phyloP scores from a whole-genome alignment of 2,888 invertebrate genomes.

The Priocnemis perturbator region DNA sequence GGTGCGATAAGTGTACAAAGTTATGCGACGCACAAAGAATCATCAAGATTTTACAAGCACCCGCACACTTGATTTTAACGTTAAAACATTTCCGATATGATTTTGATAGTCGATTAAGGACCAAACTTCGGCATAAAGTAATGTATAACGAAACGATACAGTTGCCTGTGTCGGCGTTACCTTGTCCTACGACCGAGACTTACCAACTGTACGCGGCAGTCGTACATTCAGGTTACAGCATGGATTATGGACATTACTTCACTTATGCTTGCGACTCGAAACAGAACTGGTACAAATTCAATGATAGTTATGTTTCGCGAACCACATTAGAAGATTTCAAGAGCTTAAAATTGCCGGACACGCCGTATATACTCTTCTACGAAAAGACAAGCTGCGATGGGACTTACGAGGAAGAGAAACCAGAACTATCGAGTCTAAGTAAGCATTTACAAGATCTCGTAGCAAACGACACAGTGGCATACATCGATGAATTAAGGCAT shows the following conservation, averaged over 20 bases:
- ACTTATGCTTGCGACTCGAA: conserved; percentile 84
- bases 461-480: conserved; percentile 60
- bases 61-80: conserved; percentile 87
- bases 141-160: conserved; percentile 79
- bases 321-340: conserved; percentile 80
- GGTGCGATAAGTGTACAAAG: conserved; percentile 85
- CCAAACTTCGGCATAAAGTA: conserved; percentile 86
- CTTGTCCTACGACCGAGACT: conserved; percentile 66
- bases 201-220: conserved; percentile 89
- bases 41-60: conserved; percentile 83
- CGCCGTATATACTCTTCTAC: conserved; percentile 91
- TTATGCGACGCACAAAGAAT: conserved; percentile 86
- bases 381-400: conserved; percentile 67
- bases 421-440: conserved; percentile 60
- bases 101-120: conserved; percentile 83
- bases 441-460: conserved; percentile 66
- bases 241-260: conserved; percentile 93
- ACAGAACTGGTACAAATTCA: conserved; percentile 86
- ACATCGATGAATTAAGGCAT: conserved; percentile 62
- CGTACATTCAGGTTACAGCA: conserved; percentile 88
- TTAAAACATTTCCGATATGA: conserved; percentile 88
- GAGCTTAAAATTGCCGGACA: conserved; percentile 82
- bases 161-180: conserved; percentile 68
- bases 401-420: conserved; percentile 62
- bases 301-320: conserved; percentile 84